Evolutionary conservation across 2,113 vertebrate species (phyloP).

Genomic region (Parus major): DNA sequence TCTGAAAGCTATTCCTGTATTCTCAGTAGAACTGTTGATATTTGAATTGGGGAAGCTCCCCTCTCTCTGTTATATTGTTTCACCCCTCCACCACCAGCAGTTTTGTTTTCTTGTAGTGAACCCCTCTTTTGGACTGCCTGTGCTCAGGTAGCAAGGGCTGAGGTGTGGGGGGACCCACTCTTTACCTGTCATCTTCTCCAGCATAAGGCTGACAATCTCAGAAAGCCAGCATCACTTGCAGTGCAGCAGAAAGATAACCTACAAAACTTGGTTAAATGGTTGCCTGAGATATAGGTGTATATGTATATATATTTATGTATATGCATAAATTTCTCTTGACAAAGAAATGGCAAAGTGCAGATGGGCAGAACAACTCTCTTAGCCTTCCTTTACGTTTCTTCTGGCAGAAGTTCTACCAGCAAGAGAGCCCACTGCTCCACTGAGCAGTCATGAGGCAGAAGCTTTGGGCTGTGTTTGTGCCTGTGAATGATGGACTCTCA

Average conservation of each 20-base stretch:
- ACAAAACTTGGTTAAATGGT: not conserved
- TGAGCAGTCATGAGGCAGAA: not conserved
- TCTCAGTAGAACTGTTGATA: not conserved
- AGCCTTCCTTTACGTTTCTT: not conserved
- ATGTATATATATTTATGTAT: not conserved
- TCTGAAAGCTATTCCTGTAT: slow-evolving; percentile 23
- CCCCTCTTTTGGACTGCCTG: not conserved
- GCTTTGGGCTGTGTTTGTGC: not conserved
- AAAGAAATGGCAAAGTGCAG: not conserved
- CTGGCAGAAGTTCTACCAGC: not conserved
- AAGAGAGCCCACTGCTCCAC: not conserved
- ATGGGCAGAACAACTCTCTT: not conserved
- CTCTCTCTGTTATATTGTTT: not conserved
- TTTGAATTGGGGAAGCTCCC: not conserved
- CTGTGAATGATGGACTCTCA: not conserved
- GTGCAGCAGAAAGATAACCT: not conserved
- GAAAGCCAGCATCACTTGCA: not conserved
- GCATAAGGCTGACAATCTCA: not conserved
- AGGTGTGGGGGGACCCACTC: not conserved
- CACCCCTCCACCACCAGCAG: not conserved
- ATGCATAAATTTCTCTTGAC: not conserved
- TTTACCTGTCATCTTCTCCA: not conserved
- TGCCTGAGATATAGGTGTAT: not conserved
- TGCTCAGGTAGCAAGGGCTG: not conserved
- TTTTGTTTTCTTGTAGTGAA: not conserved